Base-by-base conservation (phyloP, 1,140 invertebrate genomes). In the Neotoxoptera formosana region DNA sequence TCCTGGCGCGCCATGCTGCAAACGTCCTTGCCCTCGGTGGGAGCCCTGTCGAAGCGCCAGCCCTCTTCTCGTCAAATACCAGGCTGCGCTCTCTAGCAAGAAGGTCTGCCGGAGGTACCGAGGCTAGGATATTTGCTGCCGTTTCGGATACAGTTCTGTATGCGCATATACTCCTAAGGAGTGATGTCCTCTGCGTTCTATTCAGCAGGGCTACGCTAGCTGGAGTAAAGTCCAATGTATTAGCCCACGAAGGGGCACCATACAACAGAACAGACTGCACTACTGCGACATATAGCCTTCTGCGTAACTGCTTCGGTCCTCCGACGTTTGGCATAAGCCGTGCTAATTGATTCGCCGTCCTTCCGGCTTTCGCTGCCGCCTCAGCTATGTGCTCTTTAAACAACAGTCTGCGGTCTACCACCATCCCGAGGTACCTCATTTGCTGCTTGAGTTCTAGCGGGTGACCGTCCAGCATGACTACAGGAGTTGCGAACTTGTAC, bases 31-130 rank as follows among this genome's bases (percentile, higher is more conserved):
- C n/a, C 0, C n/a, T n/a, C 1, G n/a, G 76, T 0, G 34, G 76
- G 0, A 34, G 4, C 0, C 17, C n/a, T 81, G 0, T 0, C 76
- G 17, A n/a, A n/a, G n/a, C n/a, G n/a, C 76, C 84, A 0, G 84
- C 25, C 30, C 17, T 87, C 41, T 8, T 45, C 23, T 87, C 84
- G 4, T 30, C 23, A 0, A 47, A 87, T 23, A 47, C 11, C 21
- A 2, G 3, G 3, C 2, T n/a, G 45, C 86, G 25, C 45, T 87
- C 45, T 0, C 30, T 87, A 6, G 53, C 83, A 11, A 89, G 17
- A 11, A 93, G 34, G 48, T 93, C 93, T 0, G 47, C 53, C 30
- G 93, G 93, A n/a, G 83, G 76, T 9, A 87, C 36, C 93, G 34
- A 6, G 84, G 11, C 30, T n/a, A 93, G 0, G 0, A 88, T 86